A percentile compares a stretch with the other conserved stretches of the same genome.
These are phyloP conservation scores for Carapus acus DNA, from an alignment of 2,797 vertebrate genomes.

Conservation along the genomic window DNA sequence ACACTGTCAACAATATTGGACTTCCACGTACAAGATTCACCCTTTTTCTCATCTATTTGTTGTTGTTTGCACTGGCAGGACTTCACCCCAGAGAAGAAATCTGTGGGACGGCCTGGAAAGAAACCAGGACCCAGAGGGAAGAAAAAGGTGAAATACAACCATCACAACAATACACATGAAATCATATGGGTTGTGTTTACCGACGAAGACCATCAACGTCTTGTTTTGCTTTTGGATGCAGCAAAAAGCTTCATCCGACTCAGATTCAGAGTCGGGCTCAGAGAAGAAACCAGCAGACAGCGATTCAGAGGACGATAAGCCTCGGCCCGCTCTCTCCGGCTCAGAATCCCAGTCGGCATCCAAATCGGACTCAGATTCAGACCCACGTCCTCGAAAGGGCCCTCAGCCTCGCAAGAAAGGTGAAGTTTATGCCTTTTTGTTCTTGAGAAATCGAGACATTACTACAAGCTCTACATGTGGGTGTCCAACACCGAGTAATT, in stretches of 20 bases:
- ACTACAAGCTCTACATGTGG: no score
- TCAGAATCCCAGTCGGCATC: constrained; percentile 80
- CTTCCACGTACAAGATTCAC: neutral
- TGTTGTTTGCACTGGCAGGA: no score
- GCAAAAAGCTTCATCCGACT: constrained; percentile 82
- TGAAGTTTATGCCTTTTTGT: constrained; percentile 40
- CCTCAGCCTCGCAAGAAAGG: constrained; percentile 84
- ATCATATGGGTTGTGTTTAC: neutral
- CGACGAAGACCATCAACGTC: no score
- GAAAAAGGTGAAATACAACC: constrained; percentile 66
- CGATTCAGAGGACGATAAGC: constrained; percentile 75
- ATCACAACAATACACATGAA: no score
- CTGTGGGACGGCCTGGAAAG: constrained; percentile 59
- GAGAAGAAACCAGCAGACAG: constrained; percentile 68
- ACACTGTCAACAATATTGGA: neutral
- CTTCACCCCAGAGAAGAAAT: constrained; percentile 91
- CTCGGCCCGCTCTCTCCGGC: constrained; percentile 73
- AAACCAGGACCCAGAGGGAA: constrained; percentile 66
- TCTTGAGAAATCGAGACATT: no score
- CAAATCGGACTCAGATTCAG: constrained; percentile 82
- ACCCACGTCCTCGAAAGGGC: constrained; percentile 81
- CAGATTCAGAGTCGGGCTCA: constrained; percentile 81
- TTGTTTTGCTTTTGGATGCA: constrained; percentile 10
- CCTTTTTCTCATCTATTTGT: neutral
- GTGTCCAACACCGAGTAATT: neutral